These are phyloP conservation scores for Gobiocypris rarus DNA, from an alignment of 2,113 vertebrate genomes.

Conservation along the genomic window DNA sequence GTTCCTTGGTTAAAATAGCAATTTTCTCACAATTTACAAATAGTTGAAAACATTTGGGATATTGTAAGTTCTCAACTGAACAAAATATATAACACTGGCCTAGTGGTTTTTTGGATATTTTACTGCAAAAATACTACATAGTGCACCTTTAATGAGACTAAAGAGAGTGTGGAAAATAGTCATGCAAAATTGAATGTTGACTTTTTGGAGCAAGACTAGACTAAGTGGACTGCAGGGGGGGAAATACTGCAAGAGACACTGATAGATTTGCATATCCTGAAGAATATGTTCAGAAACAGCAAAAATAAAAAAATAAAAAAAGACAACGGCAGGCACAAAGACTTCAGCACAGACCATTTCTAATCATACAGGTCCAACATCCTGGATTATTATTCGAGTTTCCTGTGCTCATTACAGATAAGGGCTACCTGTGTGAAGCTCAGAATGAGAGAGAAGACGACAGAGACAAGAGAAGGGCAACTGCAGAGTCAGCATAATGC, in stretches of 20 bases:
- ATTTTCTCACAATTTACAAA: too few species aligned
- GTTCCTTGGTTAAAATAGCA: too few species aligned
- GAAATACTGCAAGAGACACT: background rate
- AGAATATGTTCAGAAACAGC: background rate
- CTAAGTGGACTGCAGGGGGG: background rate
- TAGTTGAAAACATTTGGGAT: too few species aligned
- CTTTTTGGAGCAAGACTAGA: background rate
- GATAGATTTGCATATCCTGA: background rate
- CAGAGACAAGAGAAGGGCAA: slow-evolving; percentile 18
- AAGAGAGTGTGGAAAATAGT: background rate
- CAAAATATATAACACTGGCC: too few species aligned
- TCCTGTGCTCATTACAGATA: slow-evolving; percentile 42
- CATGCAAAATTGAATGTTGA: background rate
- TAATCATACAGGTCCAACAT: slow-evolving; percentile 33
- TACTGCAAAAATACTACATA: too few species aligned
- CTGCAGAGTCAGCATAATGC: slow-evolving; percentile 31
- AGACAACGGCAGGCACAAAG: background rate
- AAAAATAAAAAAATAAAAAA: background rate
- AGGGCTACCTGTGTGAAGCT: background rate
- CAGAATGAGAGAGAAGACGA: background rate
- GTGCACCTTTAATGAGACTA: background rate
- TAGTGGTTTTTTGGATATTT: too few species aligned
- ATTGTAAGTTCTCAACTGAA: too few species aligned
- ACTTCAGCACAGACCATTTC: background rate
- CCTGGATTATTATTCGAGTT: slow-evolving; percentile 23